Conservation (phyloP, 2,113 vertebrate genomes). For the Propithecus coquereli region DNA sequence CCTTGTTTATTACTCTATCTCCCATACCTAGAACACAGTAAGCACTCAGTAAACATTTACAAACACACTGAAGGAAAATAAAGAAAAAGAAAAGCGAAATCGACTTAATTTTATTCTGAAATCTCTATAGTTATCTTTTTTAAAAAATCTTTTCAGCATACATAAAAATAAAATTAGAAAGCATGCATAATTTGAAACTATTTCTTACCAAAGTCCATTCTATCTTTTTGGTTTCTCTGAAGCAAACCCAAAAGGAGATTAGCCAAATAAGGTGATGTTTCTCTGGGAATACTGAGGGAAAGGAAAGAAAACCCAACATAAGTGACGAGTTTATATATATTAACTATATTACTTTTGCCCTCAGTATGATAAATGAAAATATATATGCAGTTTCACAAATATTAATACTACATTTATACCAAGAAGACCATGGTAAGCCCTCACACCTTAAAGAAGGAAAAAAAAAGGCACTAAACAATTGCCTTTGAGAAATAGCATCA, state of each 20-base stretch:
- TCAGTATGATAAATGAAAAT: conserved; percentile 13
- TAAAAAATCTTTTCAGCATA: not conserved
- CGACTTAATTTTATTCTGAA: conserved; percentile 26
- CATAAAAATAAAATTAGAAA: conserved; percentile 38
- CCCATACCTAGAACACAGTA: not conserved
- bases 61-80: conserved; percentile 15
- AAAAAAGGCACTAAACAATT: not conserved
- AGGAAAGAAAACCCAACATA: not conserved
- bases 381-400: not conserved
- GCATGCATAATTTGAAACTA: not conserved
- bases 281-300: conserved; percentile 90
- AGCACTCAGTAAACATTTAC: not conserved
- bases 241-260: conserved; percentile 92
- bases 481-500: not conserved
- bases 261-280: conserved; percentile 92
- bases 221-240: conserved; percentile 97
- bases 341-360: not conserved
- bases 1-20: not conserved
- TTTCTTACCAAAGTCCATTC: conserved; percentile 95
- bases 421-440: not conserved
- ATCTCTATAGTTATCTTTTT: not conserved
- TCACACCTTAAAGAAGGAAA: not conserved
- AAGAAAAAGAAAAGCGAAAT: not conserved
- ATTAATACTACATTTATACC: not conserved
- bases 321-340: conserved; percentile 13